phyloP scores from a whole-genome alignment of 2,888 invertebrate genomes.

The Dorcus hopei region DNA sequence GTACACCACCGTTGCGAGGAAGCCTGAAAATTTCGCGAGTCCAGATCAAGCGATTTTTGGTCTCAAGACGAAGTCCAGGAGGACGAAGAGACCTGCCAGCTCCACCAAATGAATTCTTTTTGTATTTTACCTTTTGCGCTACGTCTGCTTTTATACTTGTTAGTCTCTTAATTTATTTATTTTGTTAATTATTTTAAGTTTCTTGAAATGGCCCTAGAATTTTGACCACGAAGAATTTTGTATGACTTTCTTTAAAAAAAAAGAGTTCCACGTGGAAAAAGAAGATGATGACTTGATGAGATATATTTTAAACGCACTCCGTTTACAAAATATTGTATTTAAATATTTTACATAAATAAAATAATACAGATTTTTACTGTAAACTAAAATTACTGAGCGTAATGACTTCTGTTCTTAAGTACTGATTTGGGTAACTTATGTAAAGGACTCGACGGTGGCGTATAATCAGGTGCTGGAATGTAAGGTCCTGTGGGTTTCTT shows the following conservation, averaged over 20 bases:
- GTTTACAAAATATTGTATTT: neutral
- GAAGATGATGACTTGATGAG: too few species aligned
- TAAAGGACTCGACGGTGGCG: neutral
- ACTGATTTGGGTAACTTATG: slow-evolving; percentile 14
- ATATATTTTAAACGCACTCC: too few species aligned
- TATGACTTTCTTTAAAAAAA: neutral
- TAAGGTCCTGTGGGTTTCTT: neutral
- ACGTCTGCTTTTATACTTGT: neutral
- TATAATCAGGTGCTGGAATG: neutral
- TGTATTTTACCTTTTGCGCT: neutral
- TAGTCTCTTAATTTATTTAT: neutral
- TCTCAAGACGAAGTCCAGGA: slow-evolving; percentile 1
- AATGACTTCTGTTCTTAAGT: slow-evolving; percentile 14
- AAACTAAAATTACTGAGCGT: neutral
- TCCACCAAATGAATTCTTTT: neutral
- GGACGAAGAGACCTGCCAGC: slow-evolving; percentile 11
- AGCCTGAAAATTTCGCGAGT: neutral
- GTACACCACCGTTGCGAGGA: neutral
- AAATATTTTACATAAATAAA: neutral
- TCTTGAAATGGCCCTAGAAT: neutral
- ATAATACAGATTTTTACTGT: neutral
- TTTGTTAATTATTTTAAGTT: neutral
- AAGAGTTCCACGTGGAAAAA: too few species aligned
- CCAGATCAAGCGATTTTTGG: neutral
- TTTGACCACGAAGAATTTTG: neutral